A percentile compares a stretch with the other conserved stretches of the same genome.
Evolutionary conservation across 1,140 invertebrate species (phyloP).

Genomic region (Potamilus streckersoni): DNA sequence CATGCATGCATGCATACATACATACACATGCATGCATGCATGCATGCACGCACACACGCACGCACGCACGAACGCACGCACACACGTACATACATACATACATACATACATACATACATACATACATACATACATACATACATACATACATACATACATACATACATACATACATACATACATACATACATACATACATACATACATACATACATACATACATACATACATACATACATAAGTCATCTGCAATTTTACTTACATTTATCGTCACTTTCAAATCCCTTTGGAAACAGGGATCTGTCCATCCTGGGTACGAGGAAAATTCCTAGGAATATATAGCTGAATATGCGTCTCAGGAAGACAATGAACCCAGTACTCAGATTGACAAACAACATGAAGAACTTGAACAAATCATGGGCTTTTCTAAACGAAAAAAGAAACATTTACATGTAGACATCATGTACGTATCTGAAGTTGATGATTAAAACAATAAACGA

Average conservation of each 20-base stretch:
- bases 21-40: not conserved
- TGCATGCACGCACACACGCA: no score
- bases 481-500: no score
- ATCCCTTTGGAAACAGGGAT: constrained; percentile 31
- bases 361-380: constrained; percentile 32
- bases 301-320: constrained; percentile 33
- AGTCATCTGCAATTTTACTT: constrained; percentile 6
- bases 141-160: no score
- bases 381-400: constrained; percentile 36
- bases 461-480: no score
- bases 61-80: no score
- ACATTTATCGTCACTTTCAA: constrained; percentile 40
- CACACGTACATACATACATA: no score
- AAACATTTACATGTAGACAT: no score
- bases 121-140: no score
- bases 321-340: constrained; percentile 33
- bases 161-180: no score
- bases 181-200: no score
- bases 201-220: constrained; percentile 2
- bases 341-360: constrained; percentile 24
- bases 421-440: constrained; percentile 18
- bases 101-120: no score
- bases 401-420: constrained; percentile 33
- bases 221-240: not conserved
- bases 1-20: not conserved